Conservation (phyloP, 1,140 invertebrate species). For the Aphelenchoides besseyi region DNA sequence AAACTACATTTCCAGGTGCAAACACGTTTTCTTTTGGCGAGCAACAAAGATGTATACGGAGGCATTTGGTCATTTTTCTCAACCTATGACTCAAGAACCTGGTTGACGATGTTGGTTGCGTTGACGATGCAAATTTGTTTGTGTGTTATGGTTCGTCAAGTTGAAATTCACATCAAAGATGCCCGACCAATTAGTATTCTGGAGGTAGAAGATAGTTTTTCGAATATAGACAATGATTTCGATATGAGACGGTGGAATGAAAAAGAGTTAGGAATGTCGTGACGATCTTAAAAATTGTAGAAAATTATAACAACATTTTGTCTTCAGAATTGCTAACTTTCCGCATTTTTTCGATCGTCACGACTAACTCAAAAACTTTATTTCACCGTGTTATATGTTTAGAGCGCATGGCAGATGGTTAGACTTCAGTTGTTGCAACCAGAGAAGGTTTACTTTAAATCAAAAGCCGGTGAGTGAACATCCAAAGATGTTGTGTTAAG, state of each 20-base stretch:
- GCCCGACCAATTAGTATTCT: not conserved
- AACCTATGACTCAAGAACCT: not conserved
- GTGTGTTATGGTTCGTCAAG: slow-evolving; percentile 16
- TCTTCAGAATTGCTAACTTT: no score
- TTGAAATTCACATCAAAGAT: slow-evolving; percentile 3
- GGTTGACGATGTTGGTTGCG: slow-evolving; percentile 11
- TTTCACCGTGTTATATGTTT: no score
- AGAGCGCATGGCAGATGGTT: slow-evolving; percentile 22
- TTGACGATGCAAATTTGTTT: slow-evolving; percentile 13
- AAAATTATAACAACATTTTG: no score
- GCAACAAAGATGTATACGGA: not conserved
- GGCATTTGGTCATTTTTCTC: slow-evolving; percentile 14
- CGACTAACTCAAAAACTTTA: no score
- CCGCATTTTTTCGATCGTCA: no score
- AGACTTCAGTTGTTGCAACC: slow-evolving; percentile 17
- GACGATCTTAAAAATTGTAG: no score
- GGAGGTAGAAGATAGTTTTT: no score
- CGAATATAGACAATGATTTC: no score
- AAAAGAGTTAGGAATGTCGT: no score
- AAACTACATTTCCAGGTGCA: not conserved
- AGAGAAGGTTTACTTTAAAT: slow-evolving; percentile 20
- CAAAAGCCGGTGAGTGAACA: slow-evolving; percentile 2
- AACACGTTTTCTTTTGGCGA: not conserved
- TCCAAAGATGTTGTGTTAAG: not conserved
- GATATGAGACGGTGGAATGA: no score